Base-by-base conservation (phyloP, 2,113 vertebrate species). In the Cyprinodon brontotheroides region DNA sequence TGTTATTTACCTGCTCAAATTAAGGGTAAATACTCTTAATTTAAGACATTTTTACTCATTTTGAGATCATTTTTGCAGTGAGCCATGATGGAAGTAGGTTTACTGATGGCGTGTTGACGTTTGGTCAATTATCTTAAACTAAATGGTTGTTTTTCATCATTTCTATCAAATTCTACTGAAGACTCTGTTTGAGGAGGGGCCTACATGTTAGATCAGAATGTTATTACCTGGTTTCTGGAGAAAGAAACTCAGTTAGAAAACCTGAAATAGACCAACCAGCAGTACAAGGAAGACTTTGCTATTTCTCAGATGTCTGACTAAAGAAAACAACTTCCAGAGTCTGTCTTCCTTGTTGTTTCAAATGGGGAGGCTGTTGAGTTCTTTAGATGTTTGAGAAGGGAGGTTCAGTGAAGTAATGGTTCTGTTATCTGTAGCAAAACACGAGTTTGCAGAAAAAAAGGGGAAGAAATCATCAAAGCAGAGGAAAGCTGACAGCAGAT, bases 321-420 rank as follows among this genome's bases (percentile, higher is more conserved):
- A 43, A 11, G 11, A 70, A 65, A 83, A 65, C 63, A 67, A 39
- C 65, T 43, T 66, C 50, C 61, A 60, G 67, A 20, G 48, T 39
- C 53, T 47, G 13, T 41, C 36, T 65, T 4, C 8, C 36, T 81
- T 22, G 71, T 11, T 62, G 8, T 76, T 75, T 47, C 20, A 57
- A 9, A 57, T 2, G 2, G 1, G 7, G 15, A 53, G 48, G 17
- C 48, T 8, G 29, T 29, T 38, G 9, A 3, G 15, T 9, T 37
- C 38, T 20, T 57, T n/a, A 57, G 17, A n/a, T 9, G n/a, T 14
- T 4, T 17, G 14, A 9, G 12, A 63, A 14, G 37, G 38, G 15
- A 38, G 13, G 17, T n/a, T 17, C 17, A 20, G 20, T n/a, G 2
- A 57, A 57, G 4, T 57, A 9, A 57, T 57, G 17, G 50, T 57